Evolutionary conservation across 2,797 vertebrate genomes (phyloP), one percentile per base, ranked within the genome.

Genomic region (Alectoris magna): DNA sequence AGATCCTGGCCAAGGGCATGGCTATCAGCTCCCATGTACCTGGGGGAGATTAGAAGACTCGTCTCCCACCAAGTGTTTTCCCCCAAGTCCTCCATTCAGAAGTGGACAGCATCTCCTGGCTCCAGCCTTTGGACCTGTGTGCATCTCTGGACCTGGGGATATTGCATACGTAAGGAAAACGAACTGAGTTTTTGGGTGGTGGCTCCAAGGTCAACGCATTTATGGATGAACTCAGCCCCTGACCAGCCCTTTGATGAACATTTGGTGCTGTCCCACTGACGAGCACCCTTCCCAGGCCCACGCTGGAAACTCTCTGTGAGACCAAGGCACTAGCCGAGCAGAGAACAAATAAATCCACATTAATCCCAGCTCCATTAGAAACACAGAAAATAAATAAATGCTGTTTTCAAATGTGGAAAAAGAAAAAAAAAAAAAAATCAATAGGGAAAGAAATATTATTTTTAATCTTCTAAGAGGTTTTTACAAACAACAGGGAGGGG

Each of bases 391-490:
- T 97, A 97, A 97, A 97, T 97, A 97, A 97, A 97, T 97, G 94
- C 83, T 92, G 90, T 96, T 97, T 96, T 96, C 96, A 96, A 97
- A 97, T 97, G 95, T 93, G 96, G 83, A 70, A 97, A 97, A 97
- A 96, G 91, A 97, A 95, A 95, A 90, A 93, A 97, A 97, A 97
- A n/a, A 97, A 98, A 41, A 41, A 97, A 97, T 97, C 97, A 97
- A 97, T 97, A 97, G 91, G 86, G 92, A 96, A 97, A 97, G 97
- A 97, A 97, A 97, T 97, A 97, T 97, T 98, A 98, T 98, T 98
- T 98, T 98, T 98, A 98, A 98, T 97, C 97, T 98, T 98, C 97
- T 96, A 96, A 98, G 97, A 96, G 95, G 81, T 96, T 98, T 98
- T 97, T 97, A 97, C 97, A 97, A 97, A 97, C 97, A 97, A 97